Conservation (phyloP, 2,113 vertebrate species). For the Garra rufa region DNA sequence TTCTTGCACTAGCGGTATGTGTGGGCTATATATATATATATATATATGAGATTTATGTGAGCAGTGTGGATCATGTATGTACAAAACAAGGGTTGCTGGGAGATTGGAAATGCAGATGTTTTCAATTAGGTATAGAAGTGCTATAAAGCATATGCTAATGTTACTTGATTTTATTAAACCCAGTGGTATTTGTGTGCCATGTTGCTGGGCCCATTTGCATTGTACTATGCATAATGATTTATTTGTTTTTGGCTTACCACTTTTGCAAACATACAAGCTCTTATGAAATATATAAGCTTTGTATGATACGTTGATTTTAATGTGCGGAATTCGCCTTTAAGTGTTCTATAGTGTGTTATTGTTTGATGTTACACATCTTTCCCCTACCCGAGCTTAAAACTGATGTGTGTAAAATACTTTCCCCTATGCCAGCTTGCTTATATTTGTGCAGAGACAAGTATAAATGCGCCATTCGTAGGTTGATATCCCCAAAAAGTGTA, state of each 20-base stretch:
- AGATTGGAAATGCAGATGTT: slow-evolving; percentile 7
- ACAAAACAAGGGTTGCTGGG: slow-evolving; percentile 16
- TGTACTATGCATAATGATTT: not conserved
- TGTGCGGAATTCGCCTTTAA: not conserved
- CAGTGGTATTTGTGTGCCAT: slow-evolving; percentile 3
- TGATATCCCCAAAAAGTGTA: slow-evolving; percentile 12
- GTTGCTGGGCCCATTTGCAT: not conserved
- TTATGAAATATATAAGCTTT: not conserved
- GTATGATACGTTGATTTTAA: not conserved
- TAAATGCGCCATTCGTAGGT: not conserved
- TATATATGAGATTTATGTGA: slow-evolving; percentile 53
- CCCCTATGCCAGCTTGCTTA: not conserved
- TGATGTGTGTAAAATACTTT: not conserved
- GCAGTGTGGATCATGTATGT: slow-evolving; percentile 41
- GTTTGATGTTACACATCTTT: not conserved
- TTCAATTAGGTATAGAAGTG: not conserved
- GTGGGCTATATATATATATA: slow-evolving; percentile 54
- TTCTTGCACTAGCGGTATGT: slow-evolving; percentile 21
- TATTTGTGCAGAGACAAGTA: not conserved
- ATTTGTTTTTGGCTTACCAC: not conserved
- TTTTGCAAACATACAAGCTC: not conserved
- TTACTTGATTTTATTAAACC: slow-evolving; percentile 6
- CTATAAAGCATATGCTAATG: slow-evolving; percentile 5
- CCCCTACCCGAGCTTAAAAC: not conserved
- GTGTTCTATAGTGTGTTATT: not conserved